phyloP scores from a whole-genome alignment of 2,888 invertebrate genomes.

The Agrotis exclamationis region DNA sequence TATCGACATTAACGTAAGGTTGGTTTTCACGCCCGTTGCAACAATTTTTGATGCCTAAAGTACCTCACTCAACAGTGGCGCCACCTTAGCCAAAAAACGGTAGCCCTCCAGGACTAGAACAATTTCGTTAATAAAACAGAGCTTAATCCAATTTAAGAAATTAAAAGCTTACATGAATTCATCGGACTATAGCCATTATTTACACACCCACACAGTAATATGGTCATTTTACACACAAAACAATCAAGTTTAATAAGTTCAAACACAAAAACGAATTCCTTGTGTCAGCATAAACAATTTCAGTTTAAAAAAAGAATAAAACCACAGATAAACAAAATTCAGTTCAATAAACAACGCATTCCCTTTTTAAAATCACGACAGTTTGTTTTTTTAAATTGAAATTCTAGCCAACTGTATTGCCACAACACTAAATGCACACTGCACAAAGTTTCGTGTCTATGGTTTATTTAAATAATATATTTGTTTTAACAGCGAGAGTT shows the following conservation, averaged over 20 bases:
- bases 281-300: neutral
- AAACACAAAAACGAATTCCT: neutral
- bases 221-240: slow-evolving; percentile 48
- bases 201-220: slow-evolving; percentile 69
- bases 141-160: neutral
- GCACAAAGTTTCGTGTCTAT: neutral
- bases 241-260: neutral
- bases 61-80: too few relatives aligned
- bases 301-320: neutral
- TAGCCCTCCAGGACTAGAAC: too few relatives aligned
- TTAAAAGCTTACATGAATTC: slow-evolving; percentile 65
- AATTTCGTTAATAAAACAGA: too few relatives aligned
- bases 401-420: slow-evolving; percentile 4
- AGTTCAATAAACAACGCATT: slow-evolving; percentile 11
- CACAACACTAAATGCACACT: slow-evolving; percentile 23
- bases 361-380: neutral
- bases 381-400: slow-evolving; percentile 5
- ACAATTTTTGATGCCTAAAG: too few relatives aligned
- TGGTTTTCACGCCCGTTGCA: too few relatives aligned
- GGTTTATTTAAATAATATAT: slow-evolving; percentile 26
- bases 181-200: slow-evolving; percentile 62
- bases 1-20: too few relatives aligned
- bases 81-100: too few relatives aligned
- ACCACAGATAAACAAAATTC: slow-evolving; percentile 19
- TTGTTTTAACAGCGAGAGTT: slow-evolving; percentile 21